Evolutionary conservation across 1,140 invertebrate species (phyloP), one percentile per base, ranked within the genome.

Genomic region (Trichonephila clavata): DNA sequence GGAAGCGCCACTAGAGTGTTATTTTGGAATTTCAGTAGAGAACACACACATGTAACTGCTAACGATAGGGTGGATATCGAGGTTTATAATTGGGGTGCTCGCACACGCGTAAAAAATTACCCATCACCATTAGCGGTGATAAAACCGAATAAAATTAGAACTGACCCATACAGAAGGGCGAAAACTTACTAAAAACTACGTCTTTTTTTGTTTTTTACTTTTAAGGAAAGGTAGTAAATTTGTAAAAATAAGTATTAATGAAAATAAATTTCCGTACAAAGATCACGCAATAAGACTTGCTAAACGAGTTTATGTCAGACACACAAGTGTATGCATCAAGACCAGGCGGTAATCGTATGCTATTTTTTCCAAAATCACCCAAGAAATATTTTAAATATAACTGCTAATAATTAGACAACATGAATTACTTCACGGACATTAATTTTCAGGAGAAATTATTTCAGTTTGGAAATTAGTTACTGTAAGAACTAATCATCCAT

Each of bases 171-270:
- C 14, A 77, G 32, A 77, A 32, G n/a, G 32, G 16, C 71, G 71
- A 77, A 32, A 77, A 77, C 71, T 77, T 32, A 77, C 71, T 27
- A 39, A 77, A 39, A 27, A 3, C 27, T 27, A 77, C 18, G 32
- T 39, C 16, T 24, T 32, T 14, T 71, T 77, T 77, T 27, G 32
- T 39, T 39, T 39, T 1, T 39, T 39, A 39, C 27, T 32, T 77
- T 77, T 16, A 20, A 77, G 18, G 61, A 63, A 20, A 18, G 61
- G 61, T 21, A 21, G 21, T 77, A 77, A 32, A 18, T 77, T 39
- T 77, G 71, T 77, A 77, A 77, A 77, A 77, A 77, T 77, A 77
- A 77, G 71, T 77, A 77, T 77, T 77, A 77, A 77, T 77, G 71
- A 39, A 77, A 77, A 77, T 77, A 77, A 77, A 77, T 77, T 77